Evolutionary conservation across 2,113 vertebrate genomes (phyloP), one percentile per base, ranked within the genome.

Genomic region (Rhinopomastus cyanomelas): DNA sequence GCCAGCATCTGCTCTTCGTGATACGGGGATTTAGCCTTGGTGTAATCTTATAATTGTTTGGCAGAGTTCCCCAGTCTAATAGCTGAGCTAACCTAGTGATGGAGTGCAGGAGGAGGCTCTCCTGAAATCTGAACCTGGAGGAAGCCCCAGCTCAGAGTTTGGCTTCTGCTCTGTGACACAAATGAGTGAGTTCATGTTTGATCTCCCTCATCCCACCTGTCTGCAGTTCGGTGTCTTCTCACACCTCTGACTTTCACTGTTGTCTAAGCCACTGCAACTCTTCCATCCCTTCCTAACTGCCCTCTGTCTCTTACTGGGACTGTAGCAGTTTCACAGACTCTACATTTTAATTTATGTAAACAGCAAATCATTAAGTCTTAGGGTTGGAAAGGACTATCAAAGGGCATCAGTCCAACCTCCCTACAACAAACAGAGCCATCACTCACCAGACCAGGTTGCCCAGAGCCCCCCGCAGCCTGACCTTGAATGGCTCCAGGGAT

Each of bases 11-110:
- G 78, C 83, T 87, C 39, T 93, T 85, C 65, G 62, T 86, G 86
- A 90, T 87, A 88, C 0, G 44, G 78, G 84, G 55, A 93, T 93
- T 95, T 94, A 95, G 88, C 73, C 37, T 85, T 90, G 36, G 44
- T 87, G 67, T 88, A 88, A 88, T 95, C 78, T 93, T 93, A 30
- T 44, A 91, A 93, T 93, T 93, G 85, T 95, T 93, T 94, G 90
- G 78, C 88, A 80, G 29, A 22, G 48, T 88, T 90, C 66, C 59
- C 74, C 3, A 1, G 44, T 79, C 88, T 91, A 88, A 78, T 71
- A 95, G 65, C 32, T 72, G 26, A 83, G 57, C 49, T 61, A 74
- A 60, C 61, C n/a, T 90, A 14, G 64, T 0, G 2, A 25, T 72
- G 73, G 78, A 94, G 66, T 0, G 1, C 44, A 53, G 77, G 82